phyloP scores from a whole-genome alignment of 1,140 invertebrate genomes.

The Gryon sp. region DNA sequence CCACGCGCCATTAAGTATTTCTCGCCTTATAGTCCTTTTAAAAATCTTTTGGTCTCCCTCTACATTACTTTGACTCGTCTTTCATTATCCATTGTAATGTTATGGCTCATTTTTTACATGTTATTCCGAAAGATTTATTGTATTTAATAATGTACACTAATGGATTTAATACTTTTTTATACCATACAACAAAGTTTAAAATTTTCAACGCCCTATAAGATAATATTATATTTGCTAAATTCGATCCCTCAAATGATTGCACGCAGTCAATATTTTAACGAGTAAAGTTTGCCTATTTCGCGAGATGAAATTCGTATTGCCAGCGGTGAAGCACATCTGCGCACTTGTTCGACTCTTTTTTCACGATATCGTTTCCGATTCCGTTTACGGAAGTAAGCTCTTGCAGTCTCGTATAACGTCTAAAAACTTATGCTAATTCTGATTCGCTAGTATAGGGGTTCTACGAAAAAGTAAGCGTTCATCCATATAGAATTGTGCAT shows the following conservation, averaged over 20 bases:
- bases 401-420: conserved; percentile 69
- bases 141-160: conserved; percentile 27
- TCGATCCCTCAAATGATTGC: conserved; percentile 44
- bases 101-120: conserved; percentile 44
- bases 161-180: conserved; percentile 17
- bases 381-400: conserved; percentile 58
- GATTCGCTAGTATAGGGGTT: conserved; percentile 41
- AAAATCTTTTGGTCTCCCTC: conserved; percentile 49
- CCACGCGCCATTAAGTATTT: conserved; percentile 79
- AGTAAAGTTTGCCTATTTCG: conserved; percentile 62
- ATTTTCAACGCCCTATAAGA: conserved; percentile 1
- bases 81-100: conserved; percentile 57
- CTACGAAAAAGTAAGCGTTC: conserved; percentile 56
- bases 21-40: conserved; percentile 66
- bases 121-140: conserved; percentile 47
- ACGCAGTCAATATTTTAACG: conserved; percentile 48
- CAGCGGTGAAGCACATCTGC: conserved; percentile 9
- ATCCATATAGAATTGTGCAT: conserved; percentile 64
- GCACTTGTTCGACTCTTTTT: conserved; percentile 52
- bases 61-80: conserved; percentile 43
- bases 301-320: conserved; percentile 30
- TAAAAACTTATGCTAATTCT: conserved; percentile 76
- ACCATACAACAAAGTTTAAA: conserved; percentile 8
- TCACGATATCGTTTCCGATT: conserved; percentile 62
- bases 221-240: conserved; percentile 14